phyloP scores from a whole-genome alignment of 2,797 vertebrate genomes.

The Furcifer pardalis region DNA sequence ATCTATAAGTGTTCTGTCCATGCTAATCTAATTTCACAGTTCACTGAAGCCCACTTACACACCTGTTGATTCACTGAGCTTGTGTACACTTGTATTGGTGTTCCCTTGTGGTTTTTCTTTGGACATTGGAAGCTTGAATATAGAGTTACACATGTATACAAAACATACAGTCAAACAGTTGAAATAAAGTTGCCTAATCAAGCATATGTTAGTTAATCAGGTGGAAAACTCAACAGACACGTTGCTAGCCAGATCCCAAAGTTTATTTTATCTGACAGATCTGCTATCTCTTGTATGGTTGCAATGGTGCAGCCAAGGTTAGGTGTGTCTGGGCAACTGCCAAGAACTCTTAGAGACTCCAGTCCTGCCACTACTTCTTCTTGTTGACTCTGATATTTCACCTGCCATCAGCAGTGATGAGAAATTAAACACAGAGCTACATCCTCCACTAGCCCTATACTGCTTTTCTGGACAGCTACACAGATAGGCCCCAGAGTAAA shows the following conservation, averaged over 20 bases:
- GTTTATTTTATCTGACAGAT: not conserved
- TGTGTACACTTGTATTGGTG: not conserved
- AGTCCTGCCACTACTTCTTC: not conserved
- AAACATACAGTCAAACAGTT: not conserved
- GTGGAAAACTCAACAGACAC: not conserved
- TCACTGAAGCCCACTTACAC: not conserved
- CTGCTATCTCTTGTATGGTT: not conserved
- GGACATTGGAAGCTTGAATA: not conserved
- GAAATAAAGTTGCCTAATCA: not conserved
- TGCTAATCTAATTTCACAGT: not conserved
- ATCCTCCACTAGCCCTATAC: not conserved
- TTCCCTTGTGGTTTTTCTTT: not conserved
- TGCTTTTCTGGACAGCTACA: not conserved
- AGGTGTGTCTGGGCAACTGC: not conserved
- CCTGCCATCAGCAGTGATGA: not conserved
- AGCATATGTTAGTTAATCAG: not conserved
- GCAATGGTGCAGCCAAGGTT: not conserved
- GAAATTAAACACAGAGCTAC: not conserved
- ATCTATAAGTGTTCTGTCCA: not conserved
- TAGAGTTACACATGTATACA: too few relatives aligned
- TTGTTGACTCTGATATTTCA: not conserved
- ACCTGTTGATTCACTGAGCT: not conserved
- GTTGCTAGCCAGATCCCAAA: not conserved
- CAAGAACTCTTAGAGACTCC: not conserved
- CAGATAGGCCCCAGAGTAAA: too few relatives aligned